Base-by-base conservation (phyloP, 2,797 vertebrate genomes). In the Gallirallus australis region DNA sequence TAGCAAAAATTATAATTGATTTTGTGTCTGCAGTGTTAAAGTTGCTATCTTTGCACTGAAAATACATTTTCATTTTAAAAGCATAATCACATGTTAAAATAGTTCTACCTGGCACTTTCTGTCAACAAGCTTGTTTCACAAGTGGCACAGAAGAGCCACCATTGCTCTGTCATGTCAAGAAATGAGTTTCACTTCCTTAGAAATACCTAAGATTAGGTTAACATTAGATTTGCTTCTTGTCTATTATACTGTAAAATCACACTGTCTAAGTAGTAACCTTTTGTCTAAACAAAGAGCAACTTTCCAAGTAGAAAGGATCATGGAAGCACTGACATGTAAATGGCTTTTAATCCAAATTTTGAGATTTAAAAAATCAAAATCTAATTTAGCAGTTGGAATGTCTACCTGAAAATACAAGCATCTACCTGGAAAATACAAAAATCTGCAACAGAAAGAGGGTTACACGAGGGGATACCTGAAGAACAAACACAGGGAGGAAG, bases 1-100 rank as follows among this genome's bases (percentile, higher is more conserved):
- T 37, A 80, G 93, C 70, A 94, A 96, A 96, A 95, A 86, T 73
- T 79, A 47, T 91, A 78, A 97, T 96, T 95, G 94, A 97, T 96
- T 97, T 97, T 97, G 94, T 96, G 96, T 94, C 96, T 63, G 82
- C 50, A 37, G 52, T 90, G 70, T 73, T 96, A 31, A 56, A 94
- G 93, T 76, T 95, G 86, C 80, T 93, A 93, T 84, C 84, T 94
- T 91, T 72, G 71, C 78, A 75, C 68, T 23, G 52, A 82, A 97
- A 96, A 91, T 82, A 91, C 59, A 94, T 96, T 90, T 57, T 94
- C 54, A 87, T 96, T 96, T 92, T 33, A 70, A 73, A 82, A 85
- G 48, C 72, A 59, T 76, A 86, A 90, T 90, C 65, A 73, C 42
- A 54, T 12, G 57, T 89, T 91, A 82, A 79, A 65, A 82, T 27